These are phyloP conservation scores for Sebastes vulpes DNA, from an alignment of 2,797 vertebrate genomes.

Conservation along the genomic window DNA sequence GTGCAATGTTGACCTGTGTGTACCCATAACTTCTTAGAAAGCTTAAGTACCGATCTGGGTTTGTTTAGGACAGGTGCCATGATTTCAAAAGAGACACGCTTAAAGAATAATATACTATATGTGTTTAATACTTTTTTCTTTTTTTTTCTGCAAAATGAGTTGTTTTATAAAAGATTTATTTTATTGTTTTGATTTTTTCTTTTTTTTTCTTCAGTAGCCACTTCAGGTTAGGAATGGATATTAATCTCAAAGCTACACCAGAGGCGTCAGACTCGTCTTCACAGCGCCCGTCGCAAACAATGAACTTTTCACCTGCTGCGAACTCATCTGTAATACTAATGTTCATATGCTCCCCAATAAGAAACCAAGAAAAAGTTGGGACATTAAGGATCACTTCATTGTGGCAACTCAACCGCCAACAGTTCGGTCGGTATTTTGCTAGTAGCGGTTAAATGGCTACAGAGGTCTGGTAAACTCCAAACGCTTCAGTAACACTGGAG, in stretches of 20 bases:
- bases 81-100: slow-evolving; percentile 35
- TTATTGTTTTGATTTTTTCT: slow-evolving; percentile 34
- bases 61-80: slow-evolving; percentile 65
- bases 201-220: slow-evolving; percentile 1
- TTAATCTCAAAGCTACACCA: background rate
- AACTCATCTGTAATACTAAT: background rate
- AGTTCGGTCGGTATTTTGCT: background rate
- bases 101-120: slow-evolving; percentile 11
- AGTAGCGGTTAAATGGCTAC: background rate
- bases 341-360: background rate
- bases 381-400: background rate
- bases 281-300: background rate
- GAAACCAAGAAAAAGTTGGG: background rate
- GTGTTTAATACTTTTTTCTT: slow-evolving; percentile 1
- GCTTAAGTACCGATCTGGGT: slow-evolving; percentile 3
- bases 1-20: slow-evolving; percentile 36
- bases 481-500: background rate
- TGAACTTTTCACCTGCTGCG: background rate
- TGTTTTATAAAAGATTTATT: slow-evolving; percentile 57
- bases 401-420: background rate
- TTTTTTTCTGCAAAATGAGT: slow-evolving; percentile 33
- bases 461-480: background rate
- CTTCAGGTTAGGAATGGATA: slow-evolving; percentile 8
- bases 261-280: background rate
- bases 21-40: background rate